These are phyloP conservation scores for Eriocheir sinensis DNA, from an alignment of 1,140 invertebrate genomes.

Conservation along the genomic window DNA sequence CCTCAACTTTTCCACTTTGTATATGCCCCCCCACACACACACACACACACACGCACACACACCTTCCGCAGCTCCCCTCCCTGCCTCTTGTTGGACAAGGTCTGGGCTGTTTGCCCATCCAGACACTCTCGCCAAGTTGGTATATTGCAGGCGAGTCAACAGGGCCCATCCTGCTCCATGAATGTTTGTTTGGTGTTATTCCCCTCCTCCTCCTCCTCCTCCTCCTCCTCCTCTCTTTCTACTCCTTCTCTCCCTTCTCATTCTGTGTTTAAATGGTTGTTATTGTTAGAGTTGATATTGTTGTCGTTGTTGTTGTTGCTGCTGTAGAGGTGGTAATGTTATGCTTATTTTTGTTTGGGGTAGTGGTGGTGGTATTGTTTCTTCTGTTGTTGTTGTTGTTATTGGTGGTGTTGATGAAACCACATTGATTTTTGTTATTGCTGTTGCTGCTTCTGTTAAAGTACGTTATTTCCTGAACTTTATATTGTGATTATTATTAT, in stretches of 20 bases:
- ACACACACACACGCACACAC: too few relatives aligned
- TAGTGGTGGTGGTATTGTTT: not conserved
- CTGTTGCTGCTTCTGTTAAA: not conserved
- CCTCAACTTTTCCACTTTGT: not conserved
- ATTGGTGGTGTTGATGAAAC: not conserved
- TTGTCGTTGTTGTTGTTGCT: not conserved
- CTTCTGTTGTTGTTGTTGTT: not conserved
- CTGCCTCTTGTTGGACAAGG: not conserved
- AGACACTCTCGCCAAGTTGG: conserved; percentile 9
- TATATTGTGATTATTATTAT: too few relatives aligned
- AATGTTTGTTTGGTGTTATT: not conserved
- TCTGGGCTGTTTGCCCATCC: not conserved
- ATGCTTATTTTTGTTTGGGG: not conserved
- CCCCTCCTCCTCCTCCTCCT: too few relatives aligned
- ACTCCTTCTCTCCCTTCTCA: too few relatives aligned
- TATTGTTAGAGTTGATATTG: not conserved
- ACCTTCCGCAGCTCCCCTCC: not conserved
- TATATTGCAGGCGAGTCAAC: not conserved
- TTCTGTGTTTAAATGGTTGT: not conserved
- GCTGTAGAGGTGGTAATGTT: too few relatives aligned
- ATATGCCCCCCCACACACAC: not conserved
- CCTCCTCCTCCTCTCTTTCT: too few relatives aligned
- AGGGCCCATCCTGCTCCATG: not conserved
- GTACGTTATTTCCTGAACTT: too few relatives aligned
- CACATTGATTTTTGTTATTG: not conserved